A percentile compares a stretch with the other conserved stretches of the same genome.
phyloP scores from a whole-genome alignment of 2,113 vertebrate species.

The Pterocles gutturalis region DNA sequence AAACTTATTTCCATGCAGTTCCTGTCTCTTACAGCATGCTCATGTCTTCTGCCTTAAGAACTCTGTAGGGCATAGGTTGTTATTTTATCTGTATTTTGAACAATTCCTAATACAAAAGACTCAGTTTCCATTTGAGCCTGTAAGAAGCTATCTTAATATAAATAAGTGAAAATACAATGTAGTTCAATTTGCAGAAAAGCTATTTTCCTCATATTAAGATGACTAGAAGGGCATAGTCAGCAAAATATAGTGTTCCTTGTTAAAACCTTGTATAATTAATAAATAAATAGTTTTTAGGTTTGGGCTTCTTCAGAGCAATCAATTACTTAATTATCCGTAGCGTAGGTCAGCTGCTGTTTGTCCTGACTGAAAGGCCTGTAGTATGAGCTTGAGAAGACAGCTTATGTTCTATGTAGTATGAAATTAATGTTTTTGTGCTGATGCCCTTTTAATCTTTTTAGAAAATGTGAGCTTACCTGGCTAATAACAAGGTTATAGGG shows the following conservation, averaged over 20 bases:
- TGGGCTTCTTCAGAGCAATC: not conserved
- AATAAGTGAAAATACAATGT: not conserved
- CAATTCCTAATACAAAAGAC: not conserved
- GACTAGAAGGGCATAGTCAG: not conserved
- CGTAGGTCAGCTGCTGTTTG: not conserved
- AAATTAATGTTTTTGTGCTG: not conserved
- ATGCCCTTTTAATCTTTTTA: not conserved
- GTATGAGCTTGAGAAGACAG: not conserved
- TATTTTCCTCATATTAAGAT: not conserved
- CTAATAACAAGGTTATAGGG: not conserved
- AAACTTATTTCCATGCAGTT: not conserved
- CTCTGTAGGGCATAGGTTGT: not conserved
- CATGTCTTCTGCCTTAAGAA: not conserved
- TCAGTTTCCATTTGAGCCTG: not conserved
- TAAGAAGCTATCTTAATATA: not conserved
- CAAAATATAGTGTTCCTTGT: not conserved
- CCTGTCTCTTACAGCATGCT: not conserved
- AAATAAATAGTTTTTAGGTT: not conserved
- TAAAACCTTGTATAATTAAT: not conserved
- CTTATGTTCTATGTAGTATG: not conserved
- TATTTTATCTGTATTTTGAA: not conserved
- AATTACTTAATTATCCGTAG: not conserved
- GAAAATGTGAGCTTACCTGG: not conserved
- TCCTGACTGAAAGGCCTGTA: not conserved
- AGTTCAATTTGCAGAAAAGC: not conserved